Evolutionary conservation across 35 echinoderm and acorn worm species (phyloP).

Genomic region (Heliocidaris tuberculata): DNA sequence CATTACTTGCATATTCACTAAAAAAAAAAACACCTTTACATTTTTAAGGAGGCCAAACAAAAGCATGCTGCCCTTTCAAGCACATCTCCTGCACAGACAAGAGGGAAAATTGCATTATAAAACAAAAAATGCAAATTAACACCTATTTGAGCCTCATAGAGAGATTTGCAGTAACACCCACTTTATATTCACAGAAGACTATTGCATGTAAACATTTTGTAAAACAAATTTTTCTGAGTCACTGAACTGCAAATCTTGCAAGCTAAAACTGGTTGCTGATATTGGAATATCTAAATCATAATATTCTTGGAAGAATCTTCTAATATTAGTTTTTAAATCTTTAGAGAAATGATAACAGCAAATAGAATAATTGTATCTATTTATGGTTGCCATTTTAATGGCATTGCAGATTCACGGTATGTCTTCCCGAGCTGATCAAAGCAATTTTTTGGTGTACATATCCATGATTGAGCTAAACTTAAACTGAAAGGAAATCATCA

Average conservation of each 20-base stretch:
- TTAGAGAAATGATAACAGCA: too few relatives aligned
- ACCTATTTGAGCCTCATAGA: too few relatives aligned
- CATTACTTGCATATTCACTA: slow-evolving; percentile 24
- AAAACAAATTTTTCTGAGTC: background rate
- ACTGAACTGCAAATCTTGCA: background rate
- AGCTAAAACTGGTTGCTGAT: too few relatives aligned
- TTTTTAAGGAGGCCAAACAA: background rate
- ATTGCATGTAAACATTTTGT: too few relatives aligned
- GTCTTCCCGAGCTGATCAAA: background rate
- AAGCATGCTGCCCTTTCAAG: background rate
- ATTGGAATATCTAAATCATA: too few relatives aligned
- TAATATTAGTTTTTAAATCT: too few relatives aligned
- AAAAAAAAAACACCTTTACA: background rate
- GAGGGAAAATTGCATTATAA: background rate
- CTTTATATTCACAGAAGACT: too few relatives aligned
- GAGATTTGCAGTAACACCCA: too few relatives aligned
- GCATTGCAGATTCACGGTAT: too few relatives aligned
- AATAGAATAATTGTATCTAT: too few relatives aligned
- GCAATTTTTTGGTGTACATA: background rate
- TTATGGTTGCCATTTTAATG: too few relatives aligned
- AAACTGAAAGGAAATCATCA: background rate
- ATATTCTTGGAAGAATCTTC: too few relatives aligned
- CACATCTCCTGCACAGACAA: background rate
- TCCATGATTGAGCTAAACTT: background rate
- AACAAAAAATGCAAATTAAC: background rate